These are phyloP conservation scores for Vandiemenella viatica DNA, from an alignment of 2,888 invertebrate genomes.

Conservation along the genomic window DNA sequence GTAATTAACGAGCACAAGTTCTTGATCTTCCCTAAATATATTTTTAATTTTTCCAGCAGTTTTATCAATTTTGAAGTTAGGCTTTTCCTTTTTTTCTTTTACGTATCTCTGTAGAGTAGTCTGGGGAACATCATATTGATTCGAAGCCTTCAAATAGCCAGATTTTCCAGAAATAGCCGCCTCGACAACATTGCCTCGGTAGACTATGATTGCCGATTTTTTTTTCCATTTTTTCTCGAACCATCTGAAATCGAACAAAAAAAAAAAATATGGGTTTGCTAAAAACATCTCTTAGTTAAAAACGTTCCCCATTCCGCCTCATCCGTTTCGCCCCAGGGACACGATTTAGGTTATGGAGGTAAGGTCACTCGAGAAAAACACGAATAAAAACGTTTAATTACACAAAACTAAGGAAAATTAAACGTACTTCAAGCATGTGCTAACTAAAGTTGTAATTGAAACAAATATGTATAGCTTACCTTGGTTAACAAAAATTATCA, in stretches of 20 bases:
- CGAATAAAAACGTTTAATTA: neutral
- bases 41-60: neutral
- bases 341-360: too few relatives aligned
- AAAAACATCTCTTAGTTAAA: neutral
- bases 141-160: conserved; percentile 2
- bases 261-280: neutral
- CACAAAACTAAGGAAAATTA: too few relatives aligned
- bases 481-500: too few relatives aligned
- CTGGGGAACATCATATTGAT: conserved; percentile 1
- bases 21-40: conserved; percentile 1
- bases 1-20: conserved; percentile 1
- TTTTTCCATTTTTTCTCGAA: conserved; percentile 1
- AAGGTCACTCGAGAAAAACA: too few relatives aligned
- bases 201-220: neutral
- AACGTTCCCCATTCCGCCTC: neutral
- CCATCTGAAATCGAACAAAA: neutral
- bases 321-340: too few relatives aligned
- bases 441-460: too few relatives aligned
- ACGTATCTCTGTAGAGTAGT: conserved; percentile 1
- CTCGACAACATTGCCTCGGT: neutral
- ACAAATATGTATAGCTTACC: too few relatives aligned
- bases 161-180: neutral
- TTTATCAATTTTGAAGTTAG: neutral
- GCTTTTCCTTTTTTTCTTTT: neutral
- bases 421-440: too few relatives aligned